Percentiles rank a stretch among this genome's conserved stretches.
Evolutionary conservation across 1,140 invertebrate genomes (phyloP).

Genomic region (Lerema accius): DNA sequence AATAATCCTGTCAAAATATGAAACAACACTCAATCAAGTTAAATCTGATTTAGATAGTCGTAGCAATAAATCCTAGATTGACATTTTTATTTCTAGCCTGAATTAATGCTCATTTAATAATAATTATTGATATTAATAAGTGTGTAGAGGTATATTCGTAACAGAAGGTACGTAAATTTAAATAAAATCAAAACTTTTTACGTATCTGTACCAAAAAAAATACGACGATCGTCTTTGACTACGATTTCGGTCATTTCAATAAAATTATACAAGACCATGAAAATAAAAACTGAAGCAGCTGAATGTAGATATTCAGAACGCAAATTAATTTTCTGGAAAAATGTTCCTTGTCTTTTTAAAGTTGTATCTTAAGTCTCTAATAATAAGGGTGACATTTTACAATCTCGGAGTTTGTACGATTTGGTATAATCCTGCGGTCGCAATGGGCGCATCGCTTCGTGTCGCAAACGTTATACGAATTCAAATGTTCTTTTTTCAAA

Average conservation of each 20-base stretch:
- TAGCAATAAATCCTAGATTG: neutral
- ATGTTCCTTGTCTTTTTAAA: constrained; percentile 19
- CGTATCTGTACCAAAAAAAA: constrained; percentile 41
- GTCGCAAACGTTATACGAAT: constrained; percentile 49
- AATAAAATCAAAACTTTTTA: constrained; percentile 36
- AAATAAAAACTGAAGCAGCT: constrained; percentile 60
- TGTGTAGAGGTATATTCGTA: neutral
- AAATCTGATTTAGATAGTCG: neutral
- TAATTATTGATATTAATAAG: neutral
- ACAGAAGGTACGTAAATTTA: constrained; percentile 2
- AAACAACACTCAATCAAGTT: constrained; percentile 3
- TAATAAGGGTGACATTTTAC: constrained; percentile 29
- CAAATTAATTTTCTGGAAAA: constrained; percentile 43
- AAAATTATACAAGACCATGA: constrained; percentile 70
- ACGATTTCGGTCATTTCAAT: constrained; percentile 58
- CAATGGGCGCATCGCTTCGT: constrained; percentile 50
- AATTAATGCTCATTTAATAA: too few relatives aligned
- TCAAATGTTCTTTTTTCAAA: constrained; percentile 57
- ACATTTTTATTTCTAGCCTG: too few relatives aligned
- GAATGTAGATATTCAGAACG: constrained; percentile 39
- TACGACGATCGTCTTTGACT: constrained; percentile 44
- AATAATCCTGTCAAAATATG: constrained; percentile 4
- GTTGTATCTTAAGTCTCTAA: constrained; percentile 39
- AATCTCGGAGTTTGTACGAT: constrained; percentile 21
- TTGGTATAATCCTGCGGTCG: constrained; percentile 38